Conservation (phyloP, 2,113 vertebrate species). For the Trichomycterus rosablanca region DNA sequence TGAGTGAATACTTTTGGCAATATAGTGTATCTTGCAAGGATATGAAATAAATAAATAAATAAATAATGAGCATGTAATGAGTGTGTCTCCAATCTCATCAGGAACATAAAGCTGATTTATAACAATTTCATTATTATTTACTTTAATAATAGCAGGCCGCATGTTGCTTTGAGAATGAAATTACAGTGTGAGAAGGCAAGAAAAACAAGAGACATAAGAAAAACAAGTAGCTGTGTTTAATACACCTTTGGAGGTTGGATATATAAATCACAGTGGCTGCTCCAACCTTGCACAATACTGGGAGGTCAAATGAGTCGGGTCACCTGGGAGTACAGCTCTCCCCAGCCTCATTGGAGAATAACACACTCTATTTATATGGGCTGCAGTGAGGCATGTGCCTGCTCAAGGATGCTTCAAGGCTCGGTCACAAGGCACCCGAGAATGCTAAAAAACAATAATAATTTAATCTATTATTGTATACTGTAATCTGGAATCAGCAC, state of each 20-base stretch:
- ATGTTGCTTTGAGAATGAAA: slow-evolving; percentile 8
- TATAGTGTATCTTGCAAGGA: no score
- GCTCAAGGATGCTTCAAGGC: slow-evolving; percentile 39
- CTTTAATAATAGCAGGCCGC: background rate
- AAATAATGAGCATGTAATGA: background rate
- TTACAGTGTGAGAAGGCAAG: background rate
- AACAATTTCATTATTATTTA: no score
- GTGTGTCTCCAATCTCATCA: no score
- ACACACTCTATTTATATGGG: slow-evolving; percentile 39
- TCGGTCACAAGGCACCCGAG: slow-evolving; percentile 27
- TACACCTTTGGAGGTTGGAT: slow-evolving; percentile 12
- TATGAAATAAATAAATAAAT: slow-evolving; percentile 2
- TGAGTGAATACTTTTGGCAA: no score
- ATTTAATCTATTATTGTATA: slow-evolving; percentile 51
- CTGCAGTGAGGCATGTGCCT: slow-evolving; percentile 27
- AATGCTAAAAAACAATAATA: slow-evolving; percentile 47
- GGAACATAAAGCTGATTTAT: no score
- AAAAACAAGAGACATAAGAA: background rate
- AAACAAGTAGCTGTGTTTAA: background rate
- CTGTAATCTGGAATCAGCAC: slow-evolving; percentile 44
- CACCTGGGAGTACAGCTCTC: slow-evolving; percentile 34
- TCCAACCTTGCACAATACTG: slow-evolving; percentile 32
- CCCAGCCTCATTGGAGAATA: slow-evolving; percentile 28
- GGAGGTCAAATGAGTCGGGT: slow-evolving; percentile 47
- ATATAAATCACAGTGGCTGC: slow-evolving; percentile 52